These are phyloP conservation scores for Rutpela maculata DNA, from an alignment of 2,888 invertebrate genomes.

Conservation along the genomic window DNA sequence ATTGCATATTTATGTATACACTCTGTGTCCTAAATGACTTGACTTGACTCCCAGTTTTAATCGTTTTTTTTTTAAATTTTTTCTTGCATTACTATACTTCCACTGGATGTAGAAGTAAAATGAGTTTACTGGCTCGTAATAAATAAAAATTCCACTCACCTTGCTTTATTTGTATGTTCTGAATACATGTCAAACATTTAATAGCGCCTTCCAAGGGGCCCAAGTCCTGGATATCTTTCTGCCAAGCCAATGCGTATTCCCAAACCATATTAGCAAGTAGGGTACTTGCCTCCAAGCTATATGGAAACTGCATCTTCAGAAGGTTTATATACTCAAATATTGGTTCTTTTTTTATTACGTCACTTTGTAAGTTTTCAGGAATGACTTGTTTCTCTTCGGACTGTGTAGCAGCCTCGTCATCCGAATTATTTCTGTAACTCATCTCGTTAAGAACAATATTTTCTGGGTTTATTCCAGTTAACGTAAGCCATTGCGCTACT, in stretches of 20 bases:
- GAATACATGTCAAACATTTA: conserved; percentile 81
- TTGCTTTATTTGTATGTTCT: conserved; percentile 82
- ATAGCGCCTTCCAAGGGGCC: conserved; percentile 83
- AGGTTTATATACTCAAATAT: conserved; percentile 80
- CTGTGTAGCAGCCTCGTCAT: conserved; percentile 52
- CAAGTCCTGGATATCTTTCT: conserved; percentile 82
- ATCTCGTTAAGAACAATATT: conserved; percentile 77
- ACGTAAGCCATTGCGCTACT: conserved; percentile 90
- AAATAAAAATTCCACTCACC: conserved; percentile 73
- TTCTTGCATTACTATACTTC: too few species aligned
- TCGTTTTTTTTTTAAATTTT: too few species aligned
- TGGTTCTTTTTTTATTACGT: conserved; percentile 61
- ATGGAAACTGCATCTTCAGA: conserved; percentile 87
- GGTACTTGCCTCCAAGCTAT: conserved; percentile 87
- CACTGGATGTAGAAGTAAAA: too few species aligned
- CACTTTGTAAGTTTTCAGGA: conserved; percentile 7
- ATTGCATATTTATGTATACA: too few species aligned
- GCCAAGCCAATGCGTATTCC: conserved; percentile 94
- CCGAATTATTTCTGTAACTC: conserved; percentile 50
- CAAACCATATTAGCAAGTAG: conserved; percentile 91
- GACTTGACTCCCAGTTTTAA: too few species aligned
- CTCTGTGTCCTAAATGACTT: too few species aligned
- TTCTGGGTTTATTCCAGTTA: conserved; percentile 82
- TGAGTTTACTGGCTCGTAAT: too few species aligned
- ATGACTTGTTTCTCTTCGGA: conserved; percentile 37